Base-by-base conservation (phyloP, 2,888 invertebrate genomes). In the Erebia ligea region DNA sequence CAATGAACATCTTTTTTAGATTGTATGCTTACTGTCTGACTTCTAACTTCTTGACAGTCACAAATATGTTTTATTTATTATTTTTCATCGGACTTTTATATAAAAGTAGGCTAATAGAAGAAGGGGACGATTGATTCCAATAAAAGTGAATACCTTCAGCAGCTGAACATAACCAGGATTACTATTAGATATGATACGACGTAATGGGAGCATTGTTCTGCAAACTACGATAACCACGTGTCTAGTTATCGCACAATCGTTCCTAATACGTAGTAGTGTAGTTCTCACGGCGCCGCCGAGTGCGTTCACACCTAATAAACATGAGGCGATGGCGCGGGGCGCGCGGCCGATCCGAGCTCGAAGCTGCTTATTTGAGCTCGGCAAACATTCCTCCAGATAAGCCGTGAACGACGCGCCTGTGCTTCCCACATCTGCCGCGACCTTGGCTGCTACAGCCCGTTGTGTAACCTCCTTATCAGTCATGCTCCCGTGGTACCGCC, bases 401-500 rank as follows among this genome's bases (percentile, higher is more conserved):
- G 89, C 84, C 76, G 82, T 91, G 85, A 91, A 91, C 88, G 88
- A 81, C 84, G 82, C 80, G 88, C 85, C 85, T 92, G 88, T 92
- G 86, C 89, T 91, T 91, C 90, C 89, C 91, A 91, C 92, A 91
- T 91, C 93, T 91, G 92, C 87, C 83, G 81, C 90, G 92, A 90
- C 92, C 92, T 92, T 93, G 92, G 90, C 85, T 87, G 84, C 86
- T 84, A 77, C 81, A 81, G 86, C 84, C 83, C 84, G 88, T 91
- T 88, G 90, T 86, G 85, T 90, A 90, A 89, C 86, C 84, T 83
- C 82, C 85, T 91, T 92, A 93, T 93, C 92, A 90, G 92, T 91
- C 92, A 90, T 81, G 81, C 84, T 86, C 82, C 84, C 87, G 85
- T 86, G 83, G 84, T 84, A 21, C 84, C 84, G 81, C 83, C 79